Evolutionary conservation across 2,888 invertebrate species (phyloP).

Genomic region (Desoria tigrina): DNA sequence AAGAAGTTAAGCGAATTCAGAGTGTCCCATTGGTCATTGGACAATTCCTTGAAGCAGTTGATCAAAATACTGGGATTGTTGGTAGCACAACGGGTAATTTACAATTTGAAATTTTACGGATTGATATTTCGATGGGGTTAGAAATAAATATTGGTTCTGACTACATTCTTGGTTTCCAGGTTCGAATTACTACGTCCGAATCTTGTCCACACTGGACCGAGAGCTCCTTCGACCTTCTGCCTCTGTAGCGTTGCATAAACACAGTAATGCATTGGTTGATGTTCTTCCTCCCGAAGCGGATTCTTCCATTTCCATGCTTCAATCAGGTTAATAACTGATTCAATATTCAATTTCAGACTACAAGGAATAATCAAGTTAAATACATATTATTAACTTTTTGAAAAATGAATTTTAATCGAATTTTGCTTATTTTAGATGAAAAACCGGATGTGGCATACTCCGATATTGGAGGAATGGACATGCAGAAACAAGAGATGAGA

Average conservation of each 20-base stretch:
- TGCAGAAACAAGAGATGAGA: slow-evolving; percentile 98
- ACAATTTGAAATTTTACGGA: not conserved
- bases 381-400: slow-evolving; percentile 2
- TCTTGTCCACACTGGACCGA: slow-evolving; percentile 95
- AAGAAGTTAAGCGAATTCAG: slow-evolving; percentile 97
- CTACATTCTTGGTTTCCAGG: slow-evolving; percentile 65
- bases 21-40: slow-evolving; percentile 98
- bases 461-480: slow-evolving; percentile 99
- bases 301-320: slow-evolving; percentile 97
- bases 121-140: not conserved
- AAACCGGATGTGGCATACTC: slow-evolving; percentile 96
- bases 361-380: too few relatives aligned
- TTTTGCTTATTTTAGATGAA: slow-evolving; percentile 68
- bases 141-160: not conserved
- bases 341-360: not conserved
- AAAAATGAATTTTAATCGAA: not conserved
- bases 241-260: slow-evolving; percentile 97
- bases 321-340: slow-evolving; percentile 68
- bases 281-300: slow-evolving; percentile 98
- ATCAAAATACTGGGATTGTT: slow-evolving; percentile 98
- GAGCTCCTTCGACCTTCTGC: slow-evolving; percentile 97
- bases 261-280: slow-evolving; percentile 99
- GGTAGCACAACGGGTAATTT: slow-evolving; percentile 85
- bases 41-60: slow-evolving; percentile 98
- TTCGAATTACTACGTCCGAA: slow-evolving; percentile 98